Conservation (phyloP, 2,888 invertebrate genomes). For the Andrena trimmerana region DNA sequence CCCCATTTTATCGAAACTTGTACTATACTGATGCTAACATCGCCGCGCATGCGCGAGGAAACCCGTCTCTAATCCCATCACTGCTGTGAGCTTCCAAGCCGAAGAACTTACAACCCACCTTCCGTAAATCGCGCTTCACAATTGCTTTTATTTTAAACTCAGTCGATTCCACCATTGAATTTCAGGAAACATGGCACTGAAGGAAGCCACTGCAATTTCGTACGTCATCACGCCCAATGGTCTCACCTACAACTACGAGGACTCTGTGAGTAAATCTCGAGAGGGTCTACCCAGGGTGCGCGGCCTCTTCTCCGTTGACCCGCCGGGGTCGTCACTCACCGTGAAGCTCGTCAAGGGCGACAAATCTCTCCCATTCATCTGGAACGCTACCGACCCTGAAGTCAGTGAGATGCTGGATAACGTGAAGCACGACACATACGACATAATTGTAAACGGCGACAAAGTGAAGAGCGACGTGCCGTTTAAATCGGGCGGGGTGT, state of each 20-base stretch:
- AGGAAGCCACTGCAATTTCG: slow-evolving; percentile 63
- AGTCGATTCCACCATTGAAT: neutral
- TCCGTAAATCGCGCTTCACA: too few relatives aligned
- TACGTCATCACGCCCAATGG: slow-evolving; percentile 54
- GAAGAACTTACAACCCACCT: too few relatives aligned
- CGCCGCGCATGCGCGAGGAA: too few relatives aligned
- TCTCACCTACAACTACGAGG: slow-evolving; percentile 59
- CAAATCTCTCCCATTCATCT: too few relatives aligned
- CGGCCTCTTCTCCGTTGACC: slow-evolving; percentile 77
- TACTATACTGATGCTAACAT: too few relatives aligned
- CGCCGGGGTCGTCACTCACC: neutral
- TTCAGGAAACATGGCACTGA: slow-evolving; percentile 16
- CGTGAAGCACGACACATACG: slow-evolving; percentile 83
- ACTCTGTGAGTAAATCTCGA: slow-evolving; percentile 78
- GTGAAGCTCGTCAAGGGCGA: slow-evolving; percentile 20
- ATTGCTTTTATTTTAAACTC: too few relatives aligned
- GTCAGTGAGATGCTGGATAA: slow-evolving; percentile 60
- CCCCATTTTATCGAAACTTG: too few relatives aligned
- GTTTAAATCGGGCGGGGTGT: slow-evolving; percentile 89
- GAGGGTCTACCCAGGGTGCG: slow-evolving; percentile 82
- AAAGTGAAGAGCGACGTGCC: slow-evolving; percentile 80
- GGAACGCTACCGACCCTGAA: neutral
- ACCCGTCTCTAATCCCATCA: too few relatives aligned
- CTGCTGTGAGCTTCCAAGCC: too few relatives aligned
- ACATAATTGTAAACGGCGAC: slow-evolving; percentile 83